phyloP scores from a whole-genome alignment of 2,888 invertebrate genomes.

The Amphiduros pacificus region DNA sequence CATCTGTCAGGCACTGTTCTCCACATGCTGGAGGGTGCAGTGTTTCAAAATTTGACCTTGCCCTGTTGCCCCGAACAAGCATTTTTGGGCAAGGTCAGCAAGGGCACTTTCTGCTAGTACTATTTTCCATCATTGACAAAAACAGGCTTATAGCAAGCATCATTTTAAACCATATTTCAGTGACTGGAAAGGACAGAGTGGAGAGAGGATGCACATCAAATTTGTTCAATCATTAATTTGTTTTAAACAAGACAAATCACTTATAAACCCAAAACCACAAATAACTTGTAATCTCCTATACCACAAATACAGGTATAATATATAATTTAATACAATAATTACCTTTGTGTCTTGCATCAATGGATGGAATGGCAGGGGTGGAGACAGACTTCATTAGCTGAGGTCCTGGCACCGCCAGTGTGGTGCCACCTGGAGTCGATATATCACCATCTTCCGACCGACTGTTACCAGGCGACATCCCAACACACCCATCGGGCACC shows the following conservation, averaged over 20 bases:
- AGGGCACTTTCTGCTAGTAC: too few species aligned
- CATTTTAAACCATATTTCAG: too few species aligned
- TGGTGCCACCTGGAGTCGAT: slow-evolving; percentile 2
- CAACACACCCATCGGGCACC: slow-evolving; percentile 8
- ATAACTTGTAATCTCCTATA: neutral
- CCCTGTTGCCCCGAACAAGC: too few species aligned
- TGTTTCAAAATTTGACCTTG: too few species aligned
- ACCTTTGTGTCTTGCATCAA: slow-evolving; percentile 25
- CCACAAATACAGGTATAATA: neutral
- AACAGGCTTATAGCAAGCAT: too few species aligned
- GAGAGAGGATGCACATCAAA: too few species aligned
- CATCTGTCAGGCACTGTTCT: too few species aligned
- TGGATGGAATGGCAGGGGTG: slow-evolving; percentile 48
- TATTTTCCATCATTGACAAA: too few species aligned
- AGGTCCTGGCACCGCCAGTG: slow-evolving; percentile 6
- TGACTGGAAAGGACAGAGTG: too few species aligned
- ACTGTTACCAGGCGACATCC: neutral
- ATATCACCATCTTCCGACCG: neutral
- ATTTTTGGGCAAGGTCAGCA: too few species aligned
- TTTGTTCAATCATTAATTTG: neutral
- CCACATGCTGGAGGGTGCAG: too few species aligned
- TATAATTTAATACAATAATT: neutral
- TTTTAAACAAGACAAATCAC: neutral
- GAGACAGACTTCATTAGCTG: slow-evolving; percentile 48
- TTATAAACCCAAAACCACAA: neutral